Percentiles rank a stretch among this genome's conserved stretches.
Conservation (phyloP, 92 coral and sea anemone genomes). For the Phymanthus crucifer region DNA sequence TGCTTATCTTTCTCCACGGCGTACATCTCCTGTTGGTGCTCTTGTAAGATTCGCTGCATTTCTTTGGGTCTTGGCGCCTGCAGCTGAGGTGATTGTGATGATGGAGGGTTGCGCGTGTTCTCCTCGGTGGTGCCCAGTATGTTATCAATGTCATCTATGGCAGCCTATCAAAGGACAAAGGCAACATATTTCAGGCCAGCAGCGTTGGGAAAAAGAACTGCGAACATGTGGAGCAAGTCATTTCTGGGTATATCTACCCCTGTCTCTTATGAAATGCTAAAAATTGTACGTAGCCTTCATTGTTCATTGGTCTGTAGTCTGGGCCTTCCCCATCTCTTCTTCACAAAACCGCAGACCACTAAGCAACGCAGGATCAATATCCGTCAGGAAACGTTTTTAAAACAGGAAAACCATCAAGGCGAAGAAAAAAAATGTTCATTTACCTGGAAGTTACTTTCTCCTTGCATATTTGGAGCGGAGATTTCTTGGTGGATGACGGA, state of each 20-base stretch:
- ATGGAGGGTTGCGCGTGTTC: slow-evolving; percentile 69
- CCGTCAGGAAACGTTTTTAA: not conserved
- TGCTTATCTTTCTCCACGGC: slow-evolving; percentile 78
- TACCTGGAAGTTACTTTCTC: slow-evolving; percentile 98
- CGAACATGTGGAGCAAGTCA: too few relatives aligned
- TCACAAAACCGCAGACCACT: too few relatives aligned
- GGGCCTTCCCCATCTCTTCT: too few relatives aligned
- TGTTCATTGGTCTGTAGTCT: too few relatives aligned
- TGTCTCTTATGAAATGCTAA: not conserved
- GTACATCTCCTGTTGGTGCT: slow-evolving; percentile 85
- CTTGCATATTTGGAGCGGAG: slow-evolving; percentile 99
- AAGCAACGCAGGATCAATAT: too few relatives aligned
- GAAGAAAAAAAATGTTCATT: not conserved
- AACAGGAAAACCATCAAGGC: not conserved
- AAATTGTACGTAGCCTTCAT: not conserved
- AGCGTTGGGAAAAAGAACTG: too few relatives aligned
- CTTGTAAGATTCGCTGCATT: slow-evolving; percentile 88
- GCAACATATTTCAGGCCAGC: too few relatives aligned
- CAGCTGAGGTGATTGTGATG: slow-evolving; percentile 82
- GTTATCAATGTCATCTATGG: slow-evolving; percentile 88
- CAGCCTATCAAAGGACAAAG: slow-evolving; percentile 51
- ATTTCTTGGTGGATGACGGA: slow-evolving; percentile 98
- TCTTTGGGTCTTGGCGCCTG: slow-evolving; percentile 98
- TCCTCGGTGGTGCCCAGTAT: slow-evolving; percentile 94
- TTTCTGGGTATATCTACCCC: too few relatives aligned